Base-by-base conservation (phyloP, 2,888 invertebrate species). In the Caenorhabditis uteleia region DNA sequence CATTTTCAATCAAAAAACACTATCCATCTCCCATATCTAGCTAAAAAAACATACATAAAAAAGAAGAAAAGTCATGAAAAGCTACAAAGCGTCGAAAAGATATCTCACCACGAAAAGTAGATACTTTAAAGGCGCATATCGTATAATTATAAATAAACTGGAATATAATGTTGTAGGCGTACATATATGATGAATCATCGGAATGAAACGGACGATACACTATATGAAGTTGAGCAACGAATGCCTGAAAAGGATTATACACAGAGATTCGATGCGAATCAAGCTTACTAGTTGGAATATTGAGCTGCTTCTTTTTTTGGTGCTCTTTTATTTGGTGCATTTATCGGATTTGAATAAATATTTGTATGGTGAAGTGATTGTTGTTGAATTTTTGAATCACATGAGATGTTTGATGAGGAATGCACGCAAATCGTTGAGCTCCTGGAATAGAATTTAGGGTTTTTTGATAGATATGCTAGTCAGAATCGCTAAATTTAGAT, bases 171-270 rank as follows among this genome's bases (percentile, higher is more conserved):
- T 57, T 61, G 14, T 48, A 64, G 64, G 48, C 58, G 65, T 34
- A 51, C 54, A n/a, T 65, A 59, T 27, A 65, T 65, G 65, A 57
- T 65, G 55, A 34, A 47, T 20, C 54, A 65, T 56, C 65, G 65
- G 20, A 50, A 65, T n/a, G 65, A 65, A 25, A 48, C 54, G 29
- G 65, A 65, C 45, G 65, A 65, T 49, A 65, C 65, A 43, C 33
- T 65, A 29, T 65, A 65, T 39, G 65, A 65, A 25, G 26, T 65
- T 33, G 65, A 65, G 20, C 31, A 39, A 12, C 42, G 59, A 34
- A 65, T 65, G 65, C 65, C 65, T 12, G 65, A 65, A 21, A 53
- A 47, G 18, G 65, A 65, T 42, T 65, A 65, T 53, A 55, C 57
- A 18, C 42, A 47, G n/a, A n/a, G n/a, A n/a, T n/a, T 29, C 46